Conservation (phyloP, 2,888 invertebrate species). For the Netelia melanura region DNA sequence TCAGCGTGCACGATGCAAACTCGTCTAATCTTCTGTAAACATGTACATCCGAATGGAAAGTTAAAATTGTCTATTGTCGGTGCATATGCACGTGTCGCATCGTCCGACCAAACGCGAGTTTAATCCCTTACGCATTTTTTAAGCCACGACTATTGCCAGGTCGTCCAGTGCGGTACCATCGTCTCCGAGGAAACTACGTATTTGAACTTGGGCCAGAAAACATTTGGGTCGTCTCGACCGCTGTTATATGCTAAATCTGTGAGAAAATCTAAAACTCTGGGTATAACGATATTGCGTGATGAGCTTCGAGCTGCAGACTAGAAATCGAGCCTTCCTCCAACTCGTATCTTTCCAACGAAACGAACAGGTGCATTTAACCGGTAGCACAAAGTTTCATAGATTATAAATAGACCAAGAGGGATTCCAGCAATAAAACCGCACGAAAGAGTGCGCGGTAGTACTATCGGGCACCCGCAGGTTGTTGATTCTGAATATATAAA, state of each 20-base stretch:
- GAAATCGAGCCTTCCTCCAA: conserved; percentile 14
- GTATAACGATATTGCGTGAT: conserved; percentile 27
- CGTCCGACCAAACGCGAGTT: conserved; percentile 7
- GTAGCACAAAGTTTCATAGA: conserved; percentile 7
- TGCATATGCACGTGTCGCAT: neutral
- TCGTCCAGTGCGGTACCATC: neutral
- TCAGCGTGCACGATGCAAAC: conserved; percentile 3
- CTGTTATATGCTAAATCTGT: conserved; percentile 38
- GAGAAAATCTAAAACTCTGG: conserved; percentile 44
- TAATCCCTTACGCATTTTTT: neutral
- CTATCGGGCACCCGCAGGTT: conserved; percentile 60
- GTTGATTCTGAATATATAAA: conserved; percentile 72
- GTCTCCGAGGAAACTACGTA: conserved; percentile 29
- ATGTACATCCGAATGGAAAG: neutral
- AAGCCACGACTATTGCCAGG: neutral
- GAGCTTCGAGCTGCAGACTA: neutral
- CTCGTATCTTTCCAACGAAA: conserved; percentile 34
- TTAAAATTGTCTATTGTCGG: too few relatives aligned
- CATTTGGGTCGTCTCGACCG: conserved; percentile 42
- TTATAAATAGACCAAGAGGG: conserved; percentile 6
- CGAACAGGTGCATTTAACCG: conserved; percentile 57
- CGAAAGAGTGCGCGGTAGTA: neutral
- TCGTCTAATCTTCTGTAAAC: conserved; percentile 14
- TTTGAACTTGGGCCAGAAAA: conserved; percentile 69
- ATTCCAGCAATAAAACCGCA: conserved; percentile 30